phyloP scores from a whole-genome alignment of 2,888 invertebrate species.

The Ephialtes manifestator region DNA sequence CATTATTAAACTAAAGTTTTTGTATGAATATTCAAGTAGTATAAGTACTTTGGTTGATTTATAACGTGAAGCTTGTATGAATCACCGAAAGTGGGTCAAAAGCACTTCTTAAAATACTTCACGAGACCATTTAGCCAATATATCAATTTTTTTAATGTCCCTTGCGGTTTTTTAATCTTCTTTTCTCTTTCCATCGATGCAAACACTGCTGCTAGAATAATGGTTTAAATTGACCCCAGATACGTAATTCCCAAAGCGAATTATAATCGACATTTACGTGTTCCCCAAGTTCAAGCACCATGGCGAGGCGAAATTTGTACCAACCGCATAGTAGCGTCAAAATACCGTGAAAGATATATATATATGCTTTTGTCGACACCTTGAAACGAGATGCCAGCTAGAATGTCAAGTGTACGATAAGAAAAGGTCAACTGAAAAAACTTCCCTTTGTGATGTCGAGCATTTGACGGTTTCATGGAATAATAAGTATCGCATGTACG shows the following conservation, averaged over 20 bases:
- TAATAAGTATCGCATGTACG: constrained; percentile 28
- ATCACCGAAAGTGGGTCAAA: too few species aligned
- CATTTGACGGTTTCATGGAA: background rate
- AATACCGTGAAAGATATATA: constrained; percentile 16
- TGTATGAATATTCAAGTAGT: too few species aligned
- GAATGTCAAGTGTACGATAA: constrained; percentile 50
- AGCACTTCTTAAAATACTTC: too few species aligned
- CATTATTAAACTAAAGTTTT: too few species aligned
- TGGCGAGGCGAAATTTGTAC: background rate
- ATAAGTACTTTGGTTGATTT: too few species aligned
- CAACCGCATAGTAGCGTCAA: constrained; percentile 2
- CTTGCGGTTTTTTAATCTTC: background rate
- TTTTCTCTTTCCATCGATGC: background rate
- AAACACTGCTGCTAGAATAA: background rate
- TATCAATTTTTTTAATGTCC: background rate
- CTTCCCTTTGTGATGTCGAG: background rate
- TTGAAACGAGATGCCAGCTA: constrained; percentile 25
- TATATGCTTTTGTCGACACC: background rate
- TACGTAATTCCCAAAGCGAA: constrained; percentile 32
- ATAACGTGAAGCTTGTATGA: too few species aligned
- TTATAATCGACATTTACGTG: constrained; percentile 47
- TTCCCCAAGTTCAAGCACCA: constrained; percentile 1
- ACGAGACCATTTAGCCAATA: background rate
- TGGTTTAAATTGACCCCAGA: background rate
- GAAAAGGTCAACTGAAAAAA: constrained; percentile 56